Evolutionary conservation across 2,888 invertebrate genomes (phyloP).

Genomic region (Drosophila kokeensis): DNA sequence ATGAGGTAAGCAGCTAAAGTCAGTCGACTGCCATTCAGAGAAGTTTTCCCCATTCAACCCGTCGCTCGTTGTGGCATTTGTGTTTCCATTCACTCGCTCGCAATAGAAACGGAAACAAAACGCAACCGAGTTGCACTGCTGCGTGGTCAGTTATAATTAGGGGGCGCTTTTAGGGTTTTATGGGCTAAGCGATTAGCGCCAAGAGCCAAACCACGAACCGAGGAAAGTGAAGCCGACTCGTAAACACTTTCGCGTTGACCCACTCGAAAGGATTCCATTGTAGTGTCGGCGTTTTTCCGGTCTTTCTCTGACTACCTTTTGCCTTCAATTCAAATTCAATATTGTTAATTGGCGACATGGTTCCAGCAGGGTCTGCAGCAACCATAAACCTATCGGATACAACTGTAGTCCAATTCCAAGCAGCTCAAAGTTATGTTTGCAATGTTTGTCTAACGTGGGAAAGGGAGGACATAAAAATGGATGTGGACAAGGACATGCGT

Average conservation of each 20-base stretch:
- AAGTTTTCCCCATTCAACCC: conserved; percentile 58
- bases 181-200: conserved; percentile 70
- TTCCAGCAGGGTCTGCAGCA: conserved; percentile 28
- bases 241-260: conserved; percentile 62
- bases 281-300: not conserved
- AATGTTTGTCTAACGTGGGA: conserved; percentile 27
- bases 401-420: conserved; percentile 49
- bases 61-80: conserved; percentile 38
- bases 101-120: conserved; percentile 44
- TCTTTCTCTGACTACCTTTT: not conserved
- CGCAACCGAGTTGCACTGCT: conserved; percentile 69
- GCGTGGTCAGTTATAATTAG: conserved; percentile 83
- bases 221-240: conserved; percentile 35
- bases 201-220: conserved; percentile 23
- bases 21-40: conserved; percentile 51
- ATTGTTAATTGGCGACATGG: conserved; percentile 73
- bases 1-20: conserved; percentile 42
- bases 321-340: conserved; percentile 50
- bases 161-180: conserved; percentile 61
- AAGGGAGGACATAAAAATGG: conserved; percentile 22
- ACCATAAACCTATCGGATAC: conserved; percentile 60
- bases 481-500: conserved; percentile 31
- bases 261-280: conserved; percentile 21
- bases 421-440: conserved; percentile 48
- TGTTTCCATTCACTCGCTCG: conserved; percentile 31